Base-by-base conservation (phyloP, 2,888 invertebrate genomes). In the Deroplatys truncata region DNA sequence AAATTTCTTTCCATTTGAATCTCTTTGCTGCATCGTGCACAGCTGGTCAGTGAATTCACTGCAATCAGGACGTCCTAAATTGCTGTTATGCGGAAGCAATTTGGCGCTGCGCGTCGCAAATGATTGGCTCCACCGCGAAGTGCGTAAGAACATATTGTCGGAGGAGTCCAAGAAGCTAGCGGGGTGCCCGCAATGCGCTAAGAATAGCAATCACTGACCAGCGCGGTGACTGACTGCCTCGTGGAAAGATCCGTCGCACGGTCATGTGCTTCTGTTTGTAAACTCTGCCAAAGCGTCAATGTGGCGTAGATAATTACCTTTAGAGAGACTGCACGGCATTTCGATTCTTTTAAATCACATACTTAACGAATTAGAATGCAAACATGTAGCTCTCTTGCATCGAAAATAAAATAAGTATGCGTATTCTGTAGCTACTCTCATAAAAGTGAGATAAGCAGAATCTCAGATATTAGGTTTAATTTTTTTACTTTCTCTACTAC, bases 211-310 rank as follows among this genome's bases (percentile, higher is more conserved):
- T 7, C 56, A 72, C 56, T 72, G 56, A 72, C 25, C 56, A 72
- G 56, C 56, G 56, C 56, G 56, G 56, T 72, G 25, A 72, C 5
- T 72, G 56, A 72, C 56, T 72, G 87, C 82, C 25, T 82, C 83
- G n/a, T 82, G 43, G 87, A 87, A 87, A 82, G 25, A 31, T 86
- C 29, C 86, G 72, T 72, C 28, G 49, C 43, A 49, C 16, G 20
- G 31, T 87, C 87, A 87, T 82, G 43, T 82, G 87, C 87, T 87
- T 83, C 82, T 87, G 87, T 87, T 87, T 87, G 87, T 83, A 82
- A 87, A 87, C 87, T 82, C 82, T 87, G 87, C 84, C 84, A 84
- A 84, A 72, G 56, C 56, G 16, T 72, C 56, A 72, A 25, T 72
- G 56, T 72, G 20, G 56, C 56, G 56, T 25, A 72, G 56, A 72